Conservation (phyloP, 37 sponge, comb jelly and placozoan species). For the Halichondria panicea region DNA sequence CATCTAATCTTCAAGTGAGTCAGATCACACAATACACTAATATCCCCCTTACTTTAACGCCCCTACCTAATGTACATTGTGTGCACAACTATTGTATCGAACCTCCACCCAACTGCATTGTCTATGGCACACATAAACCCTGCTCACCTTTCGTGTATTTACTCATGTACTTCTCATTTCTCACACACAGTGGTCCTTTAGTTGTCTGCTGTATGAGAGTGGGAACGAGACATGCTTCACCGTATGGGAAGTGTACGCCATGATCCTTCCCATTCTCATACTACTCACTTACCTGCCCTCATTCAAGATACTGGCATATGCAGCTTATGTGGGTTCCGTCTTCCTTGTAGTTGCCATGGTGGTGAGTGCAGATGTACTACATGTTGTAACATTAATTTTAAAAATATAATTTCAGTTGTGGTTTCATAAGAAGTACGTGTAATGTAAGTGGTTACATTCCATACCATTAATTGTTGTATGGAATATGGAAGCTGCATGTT, state of each 20-base stretch:
- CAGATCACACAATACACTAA: background rate
- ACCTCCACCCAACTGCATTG: background rate
- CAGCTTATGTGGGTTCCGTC: slow-evolving; percentile 79
- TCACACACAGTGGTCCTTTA: slow-evolving; percentile 59
- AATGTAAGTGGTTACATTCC: too few species aligned
- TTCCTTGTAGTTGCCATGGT: slow-evolving; percentile 79
- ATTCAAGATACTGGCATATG: slow-evolving; percentile 79
- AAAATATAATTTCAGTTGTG: too few species aligned
- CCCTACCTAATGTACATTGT: background rate
- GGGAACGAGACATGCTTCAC: slow-evolving; percentile 22
- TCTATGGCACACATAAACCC: background rate
- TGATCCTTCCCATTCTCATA: slow-evolving; percentile 74
- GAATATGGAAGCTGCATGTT: background rate
- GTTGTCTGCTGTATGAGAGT: slow-evolving; percentile 19
- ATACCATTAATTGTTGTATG: too few species aligned
- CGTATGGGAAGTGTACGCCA: slow-evolving; percentile 65
- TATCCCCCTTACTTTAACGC: background rate
- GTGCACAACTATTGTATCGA: background rate
- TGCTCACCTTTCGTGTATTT: background rate
- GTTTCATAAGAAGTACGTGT: too few species aligned
- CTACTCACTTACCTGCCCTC: slow-evolving; percentile 81
- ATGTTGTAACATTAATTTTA: too few species aligned
- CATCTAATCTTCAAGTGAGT: slow-evolving; percentile 54
- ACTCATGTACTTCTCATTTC: background rate
- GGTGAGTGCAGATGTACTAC: too few species aligned